A percentile compares a stretch with the other conserved stretches of the same genome.
Conservation (phyloP, 1,140 invertebrate species). For the Ditylenchus dipsaci region DNA sequence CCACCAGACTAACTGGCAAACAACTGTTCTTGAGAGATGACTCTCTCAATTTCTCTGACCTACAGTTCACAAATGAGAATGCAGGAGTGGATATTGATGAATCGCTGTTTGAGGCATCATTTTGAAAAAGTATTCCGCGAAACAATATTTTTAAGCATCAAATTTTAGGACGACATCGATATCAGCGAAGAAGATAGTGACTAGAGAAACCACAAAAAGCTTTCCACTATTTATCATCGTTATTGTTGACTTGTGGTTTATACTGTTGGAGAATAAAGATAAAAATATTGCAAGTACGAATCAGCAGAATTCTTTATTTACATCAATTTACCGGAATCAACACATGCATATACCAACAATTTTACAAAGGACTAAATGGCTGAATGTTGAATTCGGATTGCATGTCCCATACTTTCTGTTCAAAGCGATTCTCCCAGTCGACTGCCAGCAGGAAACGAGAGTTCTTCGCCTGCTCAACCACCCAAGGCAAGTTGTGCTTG, state of each 20-base stretch:
- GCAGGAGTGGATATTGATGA: constrained; percentile 13
- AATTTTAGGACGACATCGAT: not conserved
- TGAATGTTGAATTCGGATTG: constrained; percentile 30
- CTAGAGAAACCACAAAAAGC: not conserved
- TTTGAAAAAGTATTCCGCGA: not conserved
- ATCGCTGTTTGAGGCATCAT: constrained; percentile 22
- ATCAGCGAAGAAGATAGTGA: not conserved
- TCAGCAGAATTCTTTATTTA: no score
- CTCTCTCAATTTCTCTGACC: constrained; percentile 23
- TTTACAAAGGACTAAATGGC: constrained; percentile 9
- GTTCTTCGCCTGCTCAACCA: constrained; percentile 30
- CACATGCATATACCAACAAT: no score
- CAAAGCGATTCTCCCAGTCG: constrained; percentile 37
- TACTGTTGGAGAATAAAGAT: no score
- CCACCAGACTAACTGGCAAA: constrained; percentile 21
- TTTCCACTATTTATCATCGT: no score
- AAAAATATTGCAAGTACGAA: no score
- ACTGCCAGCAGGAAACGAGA: constrained; percentile 27
- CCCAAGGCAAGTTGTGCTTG: constrained; percentile 31
- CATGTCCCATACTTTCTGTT: constrained; percentile 28
- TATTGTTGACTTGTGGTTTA: no score
- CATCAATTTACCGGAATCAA: no score
- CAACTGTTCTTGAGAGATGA: constrained; percentile 24
- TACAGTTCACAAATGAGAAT: constrained; percentile 18
- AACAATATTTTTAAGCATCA: not conserved